Percentiles rank a stretch among this genome's conserved stretches.
Evolutionary conservation across 1,140 invertebrate genomes (phyloP).

Genomic region (Megalonaias nervosa): DNA sequence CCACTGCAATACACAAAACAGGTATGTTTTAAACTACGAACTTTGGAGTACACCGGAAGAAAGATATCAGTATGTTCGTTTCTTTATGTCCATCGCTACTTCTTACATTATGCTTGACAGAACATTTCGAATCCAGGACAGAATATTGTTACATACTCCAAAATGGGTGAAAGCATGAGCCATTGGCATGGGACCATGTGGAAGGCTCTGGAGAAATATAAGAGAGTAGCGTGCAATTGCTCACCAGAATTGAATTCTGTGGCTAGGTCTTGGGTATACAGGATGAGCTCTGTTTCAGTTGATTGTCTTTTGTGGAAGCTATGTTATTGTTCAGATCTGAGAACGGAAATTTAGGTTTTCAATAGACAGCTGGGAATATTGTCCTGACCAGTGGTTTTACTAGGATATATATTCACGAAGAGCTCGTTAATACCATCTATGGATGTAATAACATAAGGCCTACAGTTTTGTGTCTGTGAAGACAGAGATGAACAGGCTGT

Average conservation of each 20-base stretch:
- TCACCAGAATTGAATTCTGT: constrained; percentile 3
- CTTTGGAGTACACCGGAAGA: background rate
- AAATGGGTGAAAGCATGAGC: background rate
- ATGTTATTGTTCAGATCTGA: background rate
- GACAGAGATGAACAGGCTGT: no score
- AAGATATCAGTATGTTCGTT: background rate
- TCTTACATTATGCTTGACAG: background rate
- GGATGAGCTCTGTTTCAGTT: constrained; percentile 5
- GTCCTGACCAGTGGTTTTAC: no score
- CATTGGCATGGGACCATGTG: background rate
- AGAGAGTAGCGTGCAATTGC: constrained; percentile 4
- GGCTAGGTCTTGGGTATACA: background rate
- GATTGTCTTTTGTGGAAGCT: background rate
- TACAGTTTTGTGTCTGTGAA: no score
- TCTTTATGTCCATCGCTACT: background rate
- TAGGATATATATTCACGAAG: no score
- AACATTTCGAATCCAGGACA: background rate
- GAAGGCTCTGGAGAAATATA: constrained; percentile 6
- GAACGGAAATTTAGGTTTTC: no score
- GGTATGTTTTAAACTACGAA: background rate
- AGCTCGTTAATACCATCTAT: no score
- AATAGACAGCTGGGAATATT: no score
- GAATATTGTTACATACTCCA: background rate
- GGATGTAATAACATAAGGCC: no score
- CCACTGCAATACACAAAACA: no score